These are phyloP conservation scores for Ochotona curzoniae DNA, from an alignment of 2,113 vertebrate species.

Conservation along the genomic window DNA sequence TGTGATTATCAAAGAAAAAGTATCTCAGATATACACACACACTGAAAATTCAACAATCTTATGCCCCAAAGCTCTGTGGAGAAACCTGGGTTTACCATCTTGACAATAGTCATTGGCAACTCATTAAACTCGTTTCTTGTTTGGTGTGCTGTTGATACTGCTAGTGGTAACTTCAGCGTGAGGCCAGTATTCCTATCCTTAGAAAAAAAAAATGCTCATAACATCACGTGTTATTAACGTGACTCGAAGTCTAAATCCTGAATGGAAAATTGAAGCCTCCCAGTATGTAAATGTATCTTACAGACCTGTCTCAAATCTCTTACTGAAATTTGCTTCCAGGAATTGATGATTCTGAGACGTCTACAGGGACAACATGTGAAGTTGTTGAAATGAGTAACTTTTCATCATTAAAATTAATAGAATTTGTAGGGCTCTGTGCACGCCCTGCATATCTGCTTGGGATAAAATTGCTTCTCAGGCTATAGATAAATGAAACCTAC, in stretches of 20 bases:
- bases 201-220: conserved; percentile 26
- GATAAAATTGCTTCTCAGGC: conserved; percentile 65
- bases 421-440: conserved; percentile 50
- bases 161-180: background rate
- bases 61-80: background rate
- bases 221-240: background rate
- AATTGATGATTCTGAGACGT: conserved; percentile 21
- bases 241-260: background rate
- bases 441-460: conserved; percentile 22
- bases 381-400: conserved; percentile 56
- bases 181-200: background rate
- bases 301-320: background rate
- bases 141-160: background rate
- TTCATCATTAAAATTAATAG: conserved; percentile 61
- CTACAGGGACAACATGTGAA: conserved; percentile 33
- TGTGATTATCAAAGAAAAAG: background rate
- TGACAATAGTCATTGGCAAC: background rate
- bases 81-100: background rate
- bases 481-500: conserved; percentile 62
- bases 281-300: background rate
- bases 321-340: conserved; percentile 31
- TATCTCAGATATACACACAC: background rate
- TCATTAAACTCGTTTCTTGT: background rate
- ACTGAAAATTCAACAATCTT: background rate
- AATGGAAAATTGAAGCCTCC: conserved; percentile 1